These are phyloP conservation scores for Passer montanus DNA, from an alignment of 2,113 vertebrate species.

Conservation along the genomic window DNA sequence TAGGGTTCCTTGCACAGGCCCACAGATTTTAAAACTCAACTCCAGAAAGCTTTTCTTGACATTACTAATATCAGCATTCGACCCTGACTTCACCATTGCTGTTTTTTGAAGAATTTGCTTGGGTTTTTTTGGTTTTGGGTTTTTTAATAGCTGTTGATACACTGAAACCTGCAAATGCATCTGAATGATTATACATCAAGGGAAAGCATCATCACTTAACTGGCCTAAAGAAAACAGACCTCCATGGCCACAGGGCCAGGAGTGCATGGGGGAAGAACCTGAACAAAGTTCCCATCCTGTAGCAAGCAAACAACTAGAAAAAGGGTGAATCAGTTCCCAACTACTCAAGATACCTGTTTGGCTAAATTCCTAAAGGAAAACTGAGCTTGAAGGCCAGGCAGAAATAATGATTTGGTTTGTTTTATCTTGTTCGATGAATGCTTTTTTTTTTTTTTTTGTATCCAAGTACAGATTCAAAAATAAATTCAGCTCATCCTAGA, in stretches of 20 bases:
- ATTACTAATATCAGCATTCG: not conserved
- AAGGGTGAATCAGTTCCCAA: not conserved
- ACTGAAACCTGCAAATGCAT: not conserved
- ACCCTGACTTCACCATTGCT: not conserved
- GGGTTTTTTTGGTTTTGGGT: not conserved
- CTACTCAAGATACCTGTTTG: not conserved
- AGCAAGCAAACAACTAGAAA: not conserved
- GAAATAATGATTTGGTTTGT: not conserved
- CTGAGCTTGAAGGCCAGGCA: not conserved
- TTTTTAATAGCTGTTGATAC: not conserved
- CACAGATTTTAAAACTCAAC: not conserved
- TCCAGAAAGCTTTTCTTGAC: not conserved
- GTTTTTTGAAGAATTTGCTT: not conserved
- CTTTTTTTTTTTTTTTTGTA: not conserved
- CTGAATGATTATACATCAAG: not conserved
- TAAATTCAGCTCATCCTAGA: not conserved
- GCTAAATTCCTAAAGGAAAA: not conserved
- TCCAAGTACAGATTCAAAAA: not conserved
- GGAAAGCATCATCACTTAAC: not conserved
- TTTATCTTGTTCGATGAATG: not conserved
- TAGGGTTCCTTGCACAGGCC: not conserved
- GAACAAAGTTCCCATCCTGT: not conserved
- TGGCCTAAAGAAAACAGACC: not conserved
- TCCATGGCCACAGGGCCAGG: not conserved
- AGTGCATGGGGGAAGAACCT: not conserved